Percentiles rank a stretch among this genome's conserved stretches.
Conservation (phyloP, 2,888 invertebrate genomes). For the Amaurobius ferox region DNA sequence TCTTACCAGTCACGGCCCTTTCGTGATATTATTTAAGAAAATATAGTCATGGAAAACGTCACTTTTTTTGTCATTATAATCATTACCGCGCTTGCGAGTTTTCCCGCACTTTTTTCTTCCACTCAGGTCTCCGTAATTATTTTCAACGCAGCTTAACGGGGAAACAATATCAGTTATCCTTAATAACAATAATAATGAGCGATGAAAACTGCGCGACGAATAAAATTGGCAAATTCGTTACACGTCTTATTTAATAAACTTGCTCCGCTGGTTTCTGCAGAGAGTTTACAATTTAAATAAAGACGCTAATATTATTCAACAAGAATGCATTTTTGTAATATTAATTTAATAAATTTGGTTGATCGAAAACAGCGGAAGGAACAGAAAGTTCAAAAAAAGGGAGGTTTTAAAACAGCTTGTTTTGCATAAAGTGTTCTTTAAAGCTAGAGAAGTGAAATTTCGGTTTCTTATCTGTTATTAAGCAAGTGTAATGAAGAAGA, state of each 20-base stretch:
- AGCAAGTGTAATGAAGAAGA: slow-evolving; percentile 25
- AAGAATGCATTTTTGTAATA: slow-evolving; percentile 65
- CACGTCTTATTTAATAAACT: slow-evolving; percentile 71
- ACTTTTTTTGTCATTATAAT: slow-evolving; percentile 58
- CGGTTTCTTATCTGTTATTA: slow-evolving; percentile 39
- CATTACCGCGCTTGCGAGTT: slow-evolving; percentile 64
- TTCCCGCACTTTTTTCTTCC: slow-evolving; percentile 28
- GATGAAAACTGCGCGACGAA: slow-evolving; percentile 67
- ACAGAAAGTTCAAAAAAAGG: slow-evolving; percentile 19
- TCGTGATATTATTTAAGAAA: slow-evolving; percentile 56
- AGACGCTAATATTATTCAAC: slow-evolving; percentile 71
- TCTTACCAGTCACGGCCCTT: slow-evolving; percentile 42
- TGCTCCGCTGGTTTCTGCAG: slow-evolving; percentile 62
- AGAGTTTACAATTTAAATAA: slow-evolving; percentile 69
- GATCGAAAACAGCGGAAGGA: slow-evolving; percentile 60
- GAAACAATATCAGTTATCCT: slow-evolving; percentile 71
- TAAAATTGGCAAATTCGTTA: slow-evolving; percentile 70
- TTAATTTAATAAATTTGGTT: slow-evolving; percentile 68
- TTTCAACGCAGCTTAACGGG: slow-evolving; percentile 68
- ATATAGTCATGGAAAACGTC: slow-evolving; percentile 61
- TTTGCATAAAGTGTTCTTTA: slow-evolving; percentile 53
- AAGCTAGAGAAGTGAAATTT: slow-evolving; percentile 34
- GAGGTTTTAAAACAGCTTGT: slow-evolving; percentile 48
- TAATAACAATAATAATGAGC: slow-evolving; percentile 72
- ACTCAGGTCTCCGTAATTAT: slow-evolving; percentile 62